Percentiles rank a stretch among this genome's conserved stretches.
Evolutionary conservation across 2,797 vertebrate genomes (phyloP).

Genomic region (Phyllotis vaccarum): DNA sequence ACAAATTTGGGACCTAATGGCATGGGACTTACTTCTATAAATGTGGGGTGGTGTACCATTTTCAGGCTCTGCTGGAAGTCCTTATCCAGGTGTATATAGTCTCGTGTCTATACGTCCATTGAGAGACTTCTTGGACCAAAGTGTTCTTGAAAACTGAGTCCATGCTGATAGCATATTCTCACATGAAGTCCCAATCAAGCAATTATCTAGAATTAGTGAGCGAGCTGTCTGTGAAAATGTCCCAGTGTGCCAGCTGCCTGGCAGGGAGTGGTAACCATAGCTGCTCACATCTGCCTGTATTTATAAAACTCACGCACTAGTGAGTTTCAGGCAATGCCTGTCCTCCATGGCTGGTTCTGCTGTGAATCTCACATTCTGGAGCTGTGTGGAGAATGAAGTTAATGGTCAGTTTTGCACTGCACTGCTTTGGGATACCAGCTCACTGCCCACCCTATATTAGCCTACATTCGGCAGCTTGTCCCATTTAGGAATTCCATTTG

Average conservation of each 20-base stretch:
- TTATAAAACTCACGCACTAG: rapidly evolving
- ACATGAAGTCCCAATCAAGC: conserved; percentile 57
- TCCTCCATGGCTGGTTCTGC: neutral
- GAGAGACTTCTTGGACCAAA: conserved; percentile 42
- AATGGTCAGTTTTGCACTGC: rapidly evolving
- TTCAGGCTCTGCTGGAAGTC: conserved; percentile 33
- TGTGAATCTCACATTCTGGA: rapidly evolving
- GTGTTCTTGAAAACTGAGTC: conserved; percentile 14
- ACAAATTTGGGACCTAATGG: no score
- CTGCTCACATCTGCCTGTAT: neutral
- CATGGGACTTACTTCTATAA: neutral
- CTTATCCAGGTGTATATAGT: neutral
- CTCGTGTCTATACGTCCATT: neutral
- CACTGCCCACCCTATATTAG: rapidly evolving
- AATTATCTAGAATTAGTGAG: conserved; percentile 66
- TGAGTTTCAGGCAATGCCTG: neutral
- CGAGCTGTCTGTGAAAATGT: conserved; percentile 34
- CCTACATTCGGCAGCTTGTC: rapidly evolving
- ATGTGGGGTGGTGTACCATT: neutral
- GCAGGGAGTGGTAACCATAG: neutral
- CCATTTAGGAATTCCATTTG: neutral
- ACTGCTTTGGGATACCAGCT: neutral
- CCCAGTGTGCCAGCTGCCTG: neutral
- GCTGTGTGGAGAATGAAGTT: neutral
- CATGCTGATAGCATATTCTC: conserved; percentile 5